Base-by-base conservation (phyloP, 1,140 invertebrate species). In the Akabosia matsudoensis region DNA sequence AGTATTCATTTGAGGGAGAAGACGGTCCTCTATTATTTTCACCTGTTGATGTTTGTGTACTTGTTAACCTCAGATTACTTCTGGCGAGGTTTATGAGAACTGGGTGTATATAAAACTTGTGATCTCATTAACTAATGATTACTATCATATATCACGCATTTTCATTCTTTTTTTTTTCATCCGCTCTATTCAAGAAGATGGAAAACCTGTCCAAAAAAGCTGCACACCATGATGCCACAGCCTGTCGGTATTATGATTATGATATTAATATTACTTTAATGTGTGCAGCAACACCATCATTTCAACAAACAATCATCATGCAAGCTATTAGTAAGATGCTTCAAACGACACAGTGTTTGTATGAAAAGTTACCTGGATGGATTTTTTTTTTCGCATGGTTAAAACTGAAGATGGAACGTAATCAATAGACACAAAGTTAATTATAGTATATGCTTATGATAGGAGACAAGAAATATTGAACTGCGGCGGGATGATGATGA, bases 71-170 rank as follows among this genome's bases (percentile, higher is more conserved):
- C 54, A 56, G 2, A 28, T 28, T 67, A 67, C 31, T 24, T 67
- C 24, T 61, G 54, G 54, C 24, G 54, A 14, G 61, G 22, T 31
- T 30, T 30, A 67, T 67, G 61, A 30, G n/a, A 31, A 28, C n/a
- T 31, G 30, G 30, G 61, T 67, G 61, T 28, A 31, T n/a, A n/a
- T n/a, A 10, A 67, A 67, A 67, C 61, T 22, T 67, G 61, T 67
- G 61, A 67, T 67, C 61, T 67, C 61, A 67, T 67, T 67, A 67
- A 22, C 10, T 67, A 67, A 67, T 67, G 61, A 67, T 67, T 67
- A 30, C 61, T 67, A 67, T 67, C 61, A 67, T 67, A 31, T 67
- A 67, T 67, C 61, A 67, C 61, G 61, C 61, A 67, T 67, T 67
- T 10, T 31, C 24, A 30, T 28, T 10, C 22, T 24, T 4, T 61